Evolutionary conservation across 1,140 invertebrate genomes (phyloP), one percentile per base, ranked within the genome.

Genomic region (Planococcus citri): DNA sequence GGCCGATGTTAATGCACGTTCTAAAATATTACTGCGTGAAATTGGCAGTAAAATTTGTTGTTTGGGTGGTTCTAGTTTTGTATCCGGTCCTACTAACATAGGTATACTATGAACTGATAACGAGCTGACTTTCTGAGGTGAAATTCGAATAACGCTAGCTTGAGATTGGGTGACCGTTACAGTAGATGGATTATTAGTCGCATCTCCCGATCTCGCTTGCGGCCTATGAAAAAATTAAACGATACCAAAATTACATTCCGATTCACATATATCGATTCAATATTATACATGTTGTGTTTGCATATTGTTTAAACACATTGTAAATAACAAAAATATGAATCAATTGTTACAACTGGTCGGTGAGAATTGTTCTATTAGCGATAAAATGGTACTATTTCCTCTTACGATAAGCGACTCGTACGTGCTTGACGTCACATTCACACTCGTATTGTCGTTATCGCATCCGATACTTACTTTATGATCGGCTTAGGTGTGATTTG

Each of bases 91-190:
- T 17, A 64, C 17, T 14, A 25, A 24, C 60, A 64, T 64, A 9
- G 60, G 60, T 25, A 64, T 25, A 64, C 25, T 64, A 12, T 64
- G 60, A 10, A 64, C 60, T 17, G 60, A 22, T 20, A 64, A 64
- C 9, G 60, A 25, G 9, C 60, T 20, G 2, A 64, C 77, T 72
- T 81, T 86, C 33, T 69, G 71, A 6, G 89, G 88, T 3, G 89
- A 91, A 73, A 90, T 88, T 77, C 89, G 79, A 74, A 92, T 91
- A 0, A 92, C 90, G 78, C 89, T 90, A 2, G 88, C 89, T 27
- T 81, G 81, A 1, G 73, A 57, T 79, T 64, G 79, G 72, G 27
- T 77, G 75, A 64, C 75, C 74, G 73, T 73, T 71, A n/a, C 71
- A 67, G 33, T 75, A 75, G 0, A 75, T 76, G 21, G 77, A 75